phyloP scores from a whole-genome alignment of 2,797 vertebrate species.

The Betta splendens region DNA sequence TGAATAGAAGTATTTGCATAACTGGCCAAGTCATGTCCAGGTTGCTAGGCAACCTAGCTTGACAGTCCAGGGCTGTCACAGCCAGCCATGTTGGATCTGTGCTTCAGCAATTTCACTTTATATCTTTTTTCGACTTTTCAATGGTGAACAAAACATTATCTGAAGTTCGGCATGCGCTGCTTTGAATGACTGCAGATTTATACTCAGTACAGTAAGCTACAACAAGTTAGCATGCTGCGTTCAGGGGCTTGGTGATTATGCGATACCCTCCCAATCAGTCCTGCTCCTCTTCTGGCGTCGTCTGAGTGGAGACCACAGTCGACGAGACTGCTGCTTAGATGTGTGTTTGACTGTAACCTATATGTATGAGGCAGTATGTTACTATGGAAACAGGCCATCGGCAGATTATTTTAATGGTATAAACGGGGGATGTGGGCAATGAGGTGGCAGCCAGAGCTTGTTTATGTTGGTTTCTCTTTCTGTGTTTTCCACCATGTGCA shows the following conservation, averaged over 20 bases:
- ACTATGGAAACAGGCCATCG: slow-evolving; percentile 55
- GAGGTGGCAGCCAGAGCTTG: slow-evolving; percentile 6
- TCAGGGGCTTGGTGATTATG: background rate
- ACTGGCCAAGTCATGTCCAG: slow-evolving; percentile 31
- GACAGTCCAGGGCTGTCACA: slow-evolving; percentile 22
- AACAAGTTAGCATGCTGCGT: background rate
- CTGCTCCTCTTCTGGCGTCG: slow-evolving; percentile 37
- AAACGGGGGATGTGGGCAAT: slow-evolving; percentile 6
- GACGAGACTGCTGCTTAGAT: slow-evolving; percentile 11
- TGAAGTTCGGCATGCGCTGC: background rate
- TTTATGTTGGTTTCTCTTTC: slow-evolving; percentile 10
- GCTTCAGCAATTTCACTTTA: background rate
- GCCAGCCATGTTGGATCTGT: slow-evolving; percentile 13
- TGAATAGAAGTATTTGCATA: slow-evolving; percentile 42
- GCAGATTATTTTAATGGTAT: slow-evolving; percentile 24
- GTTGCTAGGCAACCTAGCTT: slow-evolving; percentile 46
- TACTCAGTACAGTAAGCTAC: background rate
- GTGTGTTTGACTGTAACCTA: slow-evolving; percentile 22
- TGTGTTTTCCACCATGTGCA: slow-evolving; percentile 16
- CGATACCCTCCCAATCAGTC: slow-evolving; percentile 25
- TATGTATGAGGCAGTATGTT: slow-evolving; percentile 7
- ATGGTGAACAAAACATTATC: slow-evolving; percentile 5
- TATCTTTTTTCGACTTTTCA: slow-evolving; percentile 2
- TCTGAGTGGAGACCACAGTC: slow-evolving; percentile 27
- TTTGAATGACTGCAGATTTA: background rate